Evolutionary conservation across 2,113 vertebrate genomes (phyloP).

Genomic region (Struthidea cinerea): DNA sequence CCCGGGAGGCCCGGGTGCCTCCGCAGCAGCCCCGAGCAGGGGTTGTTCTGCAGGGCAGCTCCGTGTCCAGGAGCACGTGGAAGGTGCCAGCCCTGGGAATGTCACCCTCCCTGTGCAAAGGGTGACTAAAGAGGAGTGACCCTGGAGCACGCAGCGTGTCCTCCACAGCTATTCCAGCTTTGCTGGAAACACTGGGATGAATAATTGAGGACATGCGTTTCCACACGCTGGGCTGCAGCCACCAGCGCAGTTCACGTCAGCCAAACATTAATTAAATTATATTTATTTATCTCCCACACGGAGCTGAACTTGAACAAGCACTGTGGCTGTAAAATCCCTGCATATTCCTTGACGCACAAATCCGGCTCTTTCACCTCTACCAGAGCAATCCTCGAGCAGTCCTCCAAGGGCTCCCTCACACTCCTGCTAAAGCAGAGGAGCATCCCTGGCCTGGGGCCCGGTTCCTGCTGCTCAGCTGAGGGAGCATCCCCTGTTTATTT

Average conservation of each 20-base stretch:
- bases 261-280: neutral
- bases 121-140: neutral
- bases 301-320: neutral
- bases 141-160: neutral
- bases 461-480: fast-evolving
- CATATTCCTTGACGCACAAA: neutral
- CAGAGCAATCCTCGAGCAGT: neutral
- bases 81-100: neutral
- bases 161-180: neutral
- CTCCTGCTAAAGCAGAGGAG: too few relatives aligned
- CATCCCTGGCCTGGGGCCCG: neutral
- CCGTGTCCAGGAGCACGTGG: neutral
- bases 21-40: neutral
- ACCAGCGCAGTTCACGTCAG: neutral
- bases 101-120: neutral
- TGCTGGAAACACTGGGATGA: neutral
- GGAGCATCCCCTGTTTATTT: neutral
- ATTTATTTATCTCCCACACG: neutral
- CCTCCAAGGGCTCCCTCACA: too few relatives aligned
- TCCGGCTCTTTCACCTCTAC: neutral
- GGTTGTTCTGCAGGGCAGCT: neutral
- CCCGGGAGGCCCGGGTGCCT: neutral
- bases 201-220: neutral
- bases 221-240: neutral
- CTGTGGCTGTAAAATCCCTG: neutral